Evolutionary conservation across 2,797 vertebrate species (phyloP), one percentile per base, ranked within the genome.

Genomic region (Peromyscus aztecus): DNA sequence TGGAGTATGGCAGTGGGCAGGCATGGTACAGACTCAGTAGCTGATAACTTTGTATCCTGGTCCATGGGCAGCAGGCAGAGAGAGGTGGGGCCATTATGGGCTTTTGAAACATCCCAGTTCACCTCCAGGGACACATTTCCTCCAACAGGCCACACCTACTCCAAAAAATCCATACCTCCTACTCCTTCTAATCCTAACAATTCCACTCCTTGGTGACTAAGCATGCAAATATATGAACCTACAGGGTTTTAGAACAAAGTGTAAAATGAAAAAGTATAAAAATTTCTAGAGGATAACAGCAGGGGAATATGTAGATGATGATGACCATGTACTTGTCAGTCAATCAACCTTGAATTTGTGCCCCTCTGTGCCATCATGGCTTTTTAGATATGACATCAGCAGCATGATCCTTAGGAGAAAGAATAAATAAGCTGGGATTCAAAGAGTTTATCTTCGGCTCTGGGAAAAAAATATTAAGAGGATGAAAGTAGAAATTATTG

Each of bases 21-120:
- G 9, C 16, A 29, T 19, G 17, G 81, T 27, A 63, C 8, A 11
- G 59, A 84, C 34, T 5, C 40, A 46, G 40, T 40, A 43, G 37
- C 57, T 83, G 57, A 29, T 37, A 83, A 13, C 24, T 61, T 82
- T 61, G 40, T 2, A 40, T 61, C 69, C 57, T 83, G 57, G 40
- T 83, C 8, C 37, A 29, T 11, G 29, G 37, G 57, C 81, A 43
- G 5, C 1, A 59, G 14, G 4, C 5, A 49, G 77, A 13, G 10
- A 21, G 8, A 10, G 11, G 29, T 24, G n/a, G 2, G 12, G 16
- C 0, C 46, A 17, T 10, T 11, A 31, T n/a, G 31, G 1, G 19
- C 5, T 65, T 84, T 84, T 85, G 43, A 49, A 23, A 49, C 31
- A 31, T 85, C 43, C 65, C 27, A 65, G 4, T 9, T 57, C 37